These are phyloP conservation scores for Lasioglossum leucozonium DNA, from an alignment of 2,888 invertebrate species.

Conservation along the genomic window DNA sequence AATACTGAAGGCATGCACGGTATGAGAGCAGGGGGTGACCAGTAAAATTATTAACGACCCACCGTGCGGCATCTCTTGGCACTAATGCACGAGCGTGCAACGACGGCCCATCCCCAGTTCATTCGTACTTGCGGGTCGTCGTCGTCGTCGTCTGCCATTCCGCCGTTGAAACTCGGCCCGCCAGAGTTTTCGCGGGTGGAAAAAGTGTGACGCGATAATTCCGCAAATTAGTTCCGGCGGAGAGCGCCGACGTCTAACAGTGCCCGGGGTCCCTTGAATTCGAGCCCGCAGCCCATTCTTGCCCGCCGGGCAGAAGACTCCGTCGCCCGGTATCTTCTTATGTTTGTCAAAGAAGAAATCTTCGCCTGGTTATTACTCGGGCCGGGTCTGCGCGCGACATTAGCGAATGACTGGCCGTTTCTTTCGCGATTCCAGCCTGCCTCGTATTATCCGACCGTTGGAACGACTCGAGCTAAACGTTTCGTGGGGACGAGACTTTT, in stretches of 20 bases:
- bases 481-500: no score
- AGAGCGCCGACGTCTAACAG: conserved; percentile 16
- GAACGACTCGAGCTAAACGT: neutral
- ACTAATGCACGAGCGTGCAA: conserved; percentile 75
- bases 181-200: conserved; percentile 29
- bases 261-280: conserved; percentile 25
- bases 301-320: neutral
- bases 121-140: conserved; percentile 23
- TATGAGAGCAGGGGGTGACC: conserved; percentile 46
- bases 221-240: conserved; percentile 46
- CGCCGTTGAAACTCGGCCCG: conserved; percentile 35
- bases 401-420: conserved; percentile 43
- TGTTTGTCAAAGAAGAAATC: conserved; percentile 43
- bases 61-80: conserved; percentile 72
- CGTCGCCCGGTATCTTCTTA: conserved; percentile 39
- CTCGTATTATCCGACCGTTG: conserved; percentile 1
- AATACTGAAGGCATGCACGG: conserved; percentile 55
- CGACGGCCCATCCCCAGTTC: conserved; percentile 60
- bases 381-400: conserved; percentile 44
- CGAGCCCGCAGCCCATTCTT: conserved; percentile 30
- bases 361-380: conserved; percentile 25
- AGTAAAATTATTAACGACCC: conserved; percentile 78
- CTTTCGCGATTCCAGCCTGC: neutral
- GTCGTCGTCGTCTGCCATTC: neutral
- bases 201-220: conserved; percentile 57